Conservation (phyloP, 2,888 invertebrate species). For the Limnephilus marmoratus region DNA sequence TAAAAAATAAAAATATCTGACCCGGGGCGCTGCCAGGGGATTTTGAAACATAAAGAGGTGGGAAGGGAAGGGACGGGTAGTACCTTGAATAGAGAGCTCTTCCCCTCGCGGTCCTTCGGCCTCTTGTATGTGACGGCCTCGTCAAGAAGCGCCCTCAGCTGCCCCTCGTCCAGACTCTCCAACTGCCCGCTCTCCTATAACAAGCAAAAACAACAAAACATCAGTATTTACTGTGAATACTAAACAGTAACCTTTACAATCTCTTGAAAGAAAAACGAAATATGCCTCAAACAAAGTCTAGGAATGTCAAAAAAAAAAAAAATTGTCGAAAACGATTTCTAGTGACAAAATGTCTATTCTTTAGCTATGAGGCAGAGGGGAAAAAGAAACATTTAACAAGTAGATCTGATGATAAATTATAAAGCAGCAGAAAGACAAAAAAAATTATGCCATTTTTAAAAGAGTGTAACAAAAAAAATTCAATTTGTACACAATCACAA, state of each 20-base stretch:
- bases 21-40: too few species aligned
- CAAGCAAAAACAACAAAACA: not conserved
- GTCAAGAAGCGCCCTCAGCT: slow-evolving; percentile 86
- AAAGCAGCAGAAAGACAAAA: not conserved
- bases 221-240: too few species aligned
- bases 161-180: slow-evolving; percentile 84
- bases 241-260: too few species aligned
- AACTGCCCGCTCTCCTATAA: slow-evolving; percentile 75
- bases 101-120: slow-evolving; percentile 90
- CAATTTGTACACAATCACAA: too few species aligned
- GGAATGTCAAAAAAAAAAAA: too few species aligned
- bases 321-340: too few species aligned
- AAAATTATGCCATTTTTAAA: too few species aligned
- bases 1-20: too few species aligned
- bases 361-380: not conserved
- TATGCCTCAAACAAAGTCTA: too few species aligned
- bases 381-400: not conserved
- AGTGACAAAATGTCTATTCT: not conserved
- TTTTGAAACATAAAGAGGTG: too few species aligned
- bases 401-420: not conserved
- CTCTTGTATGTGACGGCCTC: slow-evolving; percentile 91
- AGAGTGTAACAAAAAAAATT: too few species aligned
- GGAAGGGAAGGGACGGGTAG: not conserved
- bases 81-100: slow-evolving; percentile 90
- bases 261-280: too few species aligned